Percentiles rank a stretch among this genome's conserved stretches.
These are phyloP conservation scores for Onychorhynchus coronatus DNA, from an alignment of 2,113 vertebrate genomes.

Conservation along the genomic window DNA sequence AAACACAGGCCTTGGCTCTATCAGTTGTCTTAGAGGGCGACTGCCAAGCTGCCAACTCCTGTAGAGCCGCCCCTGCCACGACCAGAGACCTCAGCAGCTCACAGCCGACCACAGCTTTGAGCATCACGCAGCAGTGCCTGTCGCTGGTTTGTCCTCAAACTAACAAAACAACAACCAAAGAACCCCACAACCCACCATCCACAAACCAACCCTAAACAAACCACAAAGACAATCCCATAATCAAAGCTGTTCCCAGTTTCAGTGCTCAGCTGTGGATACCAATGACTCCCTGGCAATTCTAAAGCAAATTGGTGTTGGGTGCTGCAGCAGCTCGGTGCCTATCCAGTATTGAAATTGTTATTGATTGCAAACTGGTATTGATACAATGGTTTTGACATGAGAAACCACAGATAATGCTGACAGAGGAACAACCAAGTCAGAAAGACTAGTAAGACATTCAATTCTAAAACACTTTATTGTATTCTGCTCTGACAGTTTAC, in stretches of 20 bases:
- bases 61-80: background rate
- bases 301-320: background rate
- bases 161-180: background rate
- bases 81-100: background rate
- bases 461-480: background rate
- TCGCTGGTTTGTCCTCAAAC: background rate
- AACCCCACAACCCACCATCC: accelerated
- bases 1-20: background rate
- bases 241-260: background rate
- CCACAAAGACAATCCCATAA: background rate
- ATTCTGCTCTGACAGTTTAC: background rate
- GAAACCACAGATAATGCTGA: background rate
- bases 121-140: no score
- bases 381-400: background rate
- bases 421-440: background rate
- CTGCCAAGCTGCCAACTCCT: background rate
- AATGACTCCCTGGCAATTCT: background rate
- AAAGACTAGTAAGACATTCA: background rate
- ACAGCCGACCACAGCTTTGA: background rate
- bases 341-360: background rate
- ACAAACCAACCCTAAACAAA: background rate
- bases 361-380: no score
- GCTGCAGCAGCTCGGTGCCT: background rate
- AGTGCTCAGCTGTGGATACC: background rate
- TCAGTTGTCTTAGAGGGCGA: no score